Evolutionary conservation across 2,797 vertebrate genomes (phyloP), one percentile per base, ranked within the genome.

Genomic region (Peromyscus eremicus): DNA sequence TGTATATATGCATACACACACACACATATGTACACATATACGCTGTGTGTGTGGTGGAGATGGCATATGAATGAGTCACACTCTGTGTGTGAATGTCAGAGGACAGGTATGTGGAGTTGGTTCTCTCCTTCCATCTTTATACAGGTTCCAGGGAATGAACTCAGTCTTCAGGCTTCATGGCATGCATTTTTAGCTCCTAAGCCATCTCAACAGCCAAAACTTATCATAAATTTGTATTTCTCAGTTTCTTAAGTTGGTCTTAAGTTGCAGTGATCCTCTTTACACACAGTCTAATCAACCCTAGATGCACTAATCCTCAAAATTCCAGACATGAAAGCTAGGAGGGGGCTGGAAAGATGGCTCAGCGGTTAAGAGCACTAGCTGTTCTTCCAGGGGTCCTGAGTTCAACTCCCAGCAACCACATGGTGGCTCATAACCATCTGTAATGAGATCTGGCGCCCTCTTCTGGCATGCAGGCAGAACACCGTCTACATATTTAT

Each of bases 221-320:
- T 60, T 66, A 70, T 57, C 77, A 34, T 62, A 52, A 66, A 52
- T 27, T 80, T 66, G 17, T n/a, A 93, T 89, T 66, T 77, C 37
- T 70, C 57, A 49, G 29, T 90, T 95, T 94, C 80, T 89, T 90
- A 91, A 96, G 85, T 43, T 64, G 27, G 60, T 49, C 90, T 4
- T 91, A 76, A 88, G 40, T 64, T 91, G 29, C 17, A 91, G 86
- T 66, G 82, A 86, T 40, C 34, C 80, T 82, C 73, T 94, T 96
- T 75, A 60, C 23, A n/a, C 77, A 91, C 94, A 29, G 76, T 55
- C 16, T 89, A 40, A 93, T 73, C 46, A 66, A 92, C 25, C 77
- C 62, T 79, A 94, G 37, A 82, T 68, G 27, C 34, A 92, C 16
- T 16, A 93, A 46, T 73, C 52, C 88, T 73, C 80, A 95, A 85